These are phyloP conservation scores for Lissocephala sabroskyi DNA, from an alignment of 2,888 invertebrate species.

Conservation along the genomic window DNA sequence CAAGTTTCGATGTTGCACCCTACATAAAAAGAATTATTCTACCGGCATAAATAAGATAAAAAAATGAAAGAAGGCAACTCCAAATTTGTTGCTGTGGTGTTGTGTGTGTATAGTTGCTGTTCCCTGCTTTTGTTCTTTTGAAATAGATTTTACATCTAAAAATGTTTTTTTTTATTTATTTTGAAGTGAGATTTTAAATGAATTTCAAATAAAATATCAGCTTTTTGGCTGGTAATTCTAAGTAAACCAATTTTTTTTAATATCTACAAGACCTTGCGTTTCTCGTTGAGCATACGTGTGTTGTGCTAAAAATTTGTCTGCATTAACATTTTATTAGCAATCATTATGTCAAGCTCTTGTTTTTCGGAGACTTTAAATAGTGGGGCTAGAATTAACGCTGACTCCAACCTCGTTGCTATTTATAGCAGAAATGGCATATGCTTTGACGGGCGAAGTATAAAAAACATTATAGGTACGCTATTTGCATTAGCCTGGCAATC, in stretches of 20 bases:
- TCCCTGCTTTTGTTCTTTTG: too few species aligned
- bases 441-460: slow-evolving; percentile 85
- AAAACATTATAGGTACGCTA: slow-evolving; percentile 81
- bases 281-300: too few species aligned
- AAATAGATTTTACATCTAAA: slow-evolving; percentile 12
- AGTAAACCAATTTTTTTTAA: too few species aligned
- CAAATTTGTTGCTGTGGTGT: too few species aligned
- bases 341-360: slow-evolving; percentile 72
- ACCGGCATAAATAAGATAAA: too few species aligned
- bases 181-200: neutral
- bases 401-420: slow-evolving; percentile 80
- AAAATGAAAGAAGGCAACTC: too few species aligned
- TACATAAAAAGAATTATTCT: too few species aligned
- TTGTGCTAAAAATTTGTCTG: too few species aligned
- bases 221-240: slow-evolving; percentile 3
- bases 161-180: neutral
- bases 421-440: slow-evolving; percentile 91
- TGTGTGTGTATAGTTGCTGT: too few species aligned
- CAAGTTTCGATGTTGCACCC: too few species aligned
- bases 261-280: too few species aligned
- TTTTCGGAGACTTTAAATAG: slow-evolving; percentile 61
- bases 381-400: slow-evolving; percentile 43
- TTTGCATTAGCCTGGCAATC: neutral
- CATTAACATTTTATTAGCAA: too few species aligned
- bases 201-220: neutral